Conservation (phyloP, 35 echinoderm and acorn worm species). For the Stichopus chloronotus region DNA sequence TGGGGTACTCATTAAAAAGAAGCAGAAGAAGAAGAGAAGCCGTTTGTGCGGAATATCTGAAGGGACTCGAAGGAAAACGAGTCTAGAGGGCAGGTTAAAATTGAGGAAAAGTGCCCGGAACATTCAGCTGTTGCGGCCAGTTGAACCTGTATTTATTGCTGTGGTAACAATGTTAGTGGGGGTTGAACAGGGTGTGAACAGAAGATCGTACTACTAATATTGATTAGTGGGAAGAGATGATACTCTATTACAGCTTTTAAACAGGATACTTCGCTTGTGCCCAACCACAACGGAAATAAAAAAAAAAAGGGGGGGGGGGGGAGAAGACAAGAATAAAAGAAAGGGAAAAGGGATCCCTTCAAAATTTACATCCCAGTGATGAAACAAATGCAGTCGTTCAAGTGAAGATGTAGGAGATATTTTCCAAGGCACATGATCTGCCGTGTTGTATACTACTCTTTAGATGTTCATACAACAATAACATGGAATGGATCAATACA, state of each 20-base stretch:
- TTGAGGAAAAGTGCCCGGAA: slow-evolving; percentile 40
- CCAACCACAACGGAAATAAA: no score
- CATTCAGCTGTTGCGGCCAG: slow-evolving; percentile 23
- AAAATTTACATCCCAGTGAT: no score
- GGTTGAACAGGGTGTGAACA: slow-evolving; percentile 16
- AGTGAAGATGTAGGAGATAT: no score
- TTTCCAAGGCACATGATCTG: no score
- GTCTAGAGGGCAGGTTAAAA: slow-evolving; percentile 39
- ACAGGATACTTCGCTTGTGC: no score
- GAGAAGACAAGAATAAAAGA: neutral
- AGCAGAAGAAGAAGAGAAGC: neutral
- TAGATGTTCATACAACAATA: no score
- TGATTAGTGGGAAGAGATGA: neutral
- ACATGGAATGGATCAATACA: no score
- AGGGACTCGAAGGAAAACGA: neutral
- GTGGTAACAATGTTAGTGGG: slow-evolving; percentile 46
- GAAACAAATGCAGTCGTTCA: no score
- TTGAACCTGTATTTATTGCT: slow-evolving; percentile 40
- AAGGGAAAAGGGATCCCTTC: neutral
- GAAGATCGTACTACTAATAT: neutral
- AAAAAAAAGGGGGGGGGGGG: no score
- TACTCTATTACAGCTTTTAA: neutral
- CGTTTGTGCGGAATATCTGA: slow-evolving; percentile 18
- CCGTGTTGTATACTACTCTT: no score
- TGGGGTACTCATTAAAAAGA: slow-evolving; percentile 20